Evolutionary conservation across 2,113 vertebrate species (phyloP), one percentile per base, ranked within the genome.

Genomic region (Halcyon malimbica): DNA sequence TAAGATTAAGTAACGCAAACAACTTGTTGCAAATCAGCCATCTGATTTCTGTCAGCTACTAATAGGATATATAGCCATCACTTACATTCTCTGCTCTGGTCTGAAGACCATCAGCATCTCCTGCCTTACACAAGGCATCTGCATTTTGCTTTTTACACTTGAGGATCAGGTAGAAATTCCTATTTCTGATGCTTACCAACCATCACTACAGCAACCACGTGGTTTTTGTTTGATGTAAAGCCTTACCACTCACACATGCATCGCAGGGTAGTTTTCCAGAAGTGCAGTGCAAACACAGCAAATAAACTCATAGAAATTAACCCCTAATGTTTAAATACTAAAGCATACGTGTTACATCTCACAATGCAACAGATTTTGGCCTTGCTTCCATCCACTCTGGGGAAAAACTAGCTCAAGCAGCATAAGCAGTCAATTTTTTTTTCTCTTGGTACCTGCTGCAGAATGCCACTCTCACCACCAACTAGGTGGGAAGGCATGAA

Each of bases 231-330:
- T 12, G 1, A 83, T 5, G 19, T 35, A 16, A 76, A 83, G 63
- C 4, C 1, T 28, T 35, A 14, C 19, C 80, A 57, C 17, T 71
- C 37, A 48, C 51, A 35, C 0, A 0, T 15, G 10, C 14, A 86
- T 59, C 41, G 29, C 84, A 84, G 5, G 11, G 23, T 7, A 56
- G 44, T 37, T 95, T 81, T 93, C 39, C 76, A 29, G 6, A 68
- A 76, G 16, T 6, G 11, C 8, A 46, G 8, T 59, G 48, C 39
- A 79, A 83, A 62, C 16, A 11, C 28, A 87, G 48, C 35, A 93
- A 92, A 82, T 24, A 60, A 73, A 88, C 9, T 60, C 6, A 42
- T 21, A 67, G 35, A 60, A 74, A 53, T 76, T 70, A 70, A 62
- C 23, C 21, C 28, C 54, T 19, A 4, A 54, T 28, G 81, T 77